phyloP scores from a whole-genome alignment of 2,888 invertebrate genomes.

The Rhabditoides inermis region DNA sequence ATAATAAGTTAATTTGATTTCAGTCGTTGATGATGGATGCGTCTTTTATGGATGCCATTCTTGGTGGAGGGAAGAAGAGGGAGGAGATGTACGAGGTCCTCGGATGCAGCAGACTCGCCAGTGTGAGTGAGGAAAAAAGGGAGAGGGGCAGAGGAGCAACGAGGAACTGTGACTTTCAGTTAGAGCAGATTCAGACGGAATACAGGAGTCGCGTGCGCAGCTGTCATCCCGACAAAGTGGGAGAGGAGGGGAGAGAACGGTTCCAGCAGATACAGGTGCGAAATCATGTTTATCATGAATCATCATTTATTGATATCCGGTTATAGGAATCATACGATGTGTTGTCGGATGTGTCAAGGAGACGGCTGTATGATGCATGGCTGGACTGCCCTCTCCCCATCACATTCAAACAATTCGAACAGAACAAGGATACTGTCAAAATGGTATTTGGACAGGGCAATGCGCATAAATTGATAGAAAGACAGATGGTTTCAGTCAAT shows the following conservation, averaged over 20 bases:
- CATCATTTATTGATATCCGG: no score
- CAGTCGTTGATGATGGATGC: no score
- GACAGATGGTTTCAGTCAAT: constrained; percentile 21
- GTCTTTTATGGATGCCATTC: constrained; percentile 14
- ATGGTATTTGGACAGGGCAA: constrained; percentile 19
- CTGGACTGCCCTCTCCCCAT: constrained; percentile 19
- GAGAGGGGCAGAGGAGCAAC: no score
- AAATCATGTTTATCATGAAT: no score
- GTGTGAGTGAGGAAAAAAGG: no score
- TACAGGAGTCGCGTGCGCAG: constrained; percentile 29
- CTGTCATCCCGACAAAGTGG: constrained; percentile 34
- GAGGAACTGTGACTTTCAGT: constrained; percentile 22
- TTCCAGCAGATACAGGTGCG: constrained; percentile 24
- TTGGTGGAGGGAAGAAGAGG: constrained; percentile 10
- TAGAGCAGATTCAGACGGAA: constrained; percentile 37
- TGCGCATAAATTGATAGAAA: background rate
- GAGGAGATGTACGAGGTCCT: constrained; percentile 18
- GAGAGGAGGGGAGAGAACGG: constrained; percentile 7
- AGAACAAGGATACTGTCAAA: constrained; percentile 17
- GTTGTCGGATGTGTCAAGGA: constrained; percentile 11
- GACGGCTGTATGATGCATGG: constrained; percentile 25
- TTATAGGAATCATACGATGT: constrained; percentile 22
- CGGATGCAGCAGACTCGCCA: constrained; percentile 16
- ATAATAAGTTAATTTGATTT: no score
- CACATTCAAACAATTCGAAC: constrained; percentile 21